Conservation (phyloP, 2,888 invertebrate genomes). For the Campoplex nolae region DNA sequence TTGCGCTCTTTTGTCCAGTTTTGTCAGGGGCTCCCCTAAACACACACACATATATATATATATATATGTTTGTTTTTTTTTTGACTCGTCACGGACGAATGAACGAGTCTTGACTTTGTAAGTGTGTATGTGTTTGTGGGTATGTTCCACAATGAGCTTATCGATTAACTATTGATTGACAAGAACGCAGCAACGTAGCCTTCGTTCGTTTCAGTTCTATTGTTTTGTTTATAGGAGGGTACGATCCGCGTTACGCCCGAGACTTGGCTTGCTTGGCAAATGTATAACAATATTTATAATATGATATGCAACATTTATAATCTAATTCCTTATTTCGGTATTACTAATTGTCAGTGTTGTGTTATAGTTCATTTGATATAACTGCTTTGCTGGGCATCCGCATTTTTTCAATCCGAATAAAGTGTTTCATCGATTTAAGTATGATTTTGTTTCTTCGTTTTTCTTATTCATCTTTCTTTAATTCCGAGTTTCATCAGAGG, state of each 20-base stretch:
- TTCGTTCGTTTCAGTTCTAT: conserved; percentile 40
- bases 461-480: conserved; percentile 21
- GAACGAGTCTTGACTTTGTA: conserved; percentile 27
- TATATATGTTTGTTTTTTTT: not conserved
- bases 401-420: conserved; percentile 59
- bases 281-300: conserved; percentile 84
- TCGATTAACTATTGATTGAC: conserved; percentile 48
- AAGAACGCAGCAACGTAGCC: conserved; percentile 45
- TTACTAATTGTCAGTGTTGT: conserved; percentile 78
- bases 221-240: conserved; percentile 50
- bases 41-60: not conserved
- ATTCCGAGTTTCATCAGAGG: conserved; percentile 8
- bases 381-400: conserved; percentile 83
- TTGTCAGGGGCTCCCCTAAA: not conserved
- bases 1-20: not conserved
- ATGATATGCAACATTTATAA: conserved; percentile 85
- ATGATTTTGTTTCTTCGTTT: conserved; percentile 60
- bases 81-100: conserved; percentile 53
- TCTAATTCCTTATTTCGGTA: conserved; percentile 82
- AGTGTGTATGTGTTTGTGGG: no score
- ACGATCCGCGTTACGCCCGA: conserved; percentile 74
- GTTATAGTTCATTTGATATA: conserved; percentile 49
- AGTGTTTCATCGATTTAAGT: conserved; percentile 12
- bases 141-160: conserved; percentile 29
- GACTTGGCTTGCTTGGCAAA: conserved; percentile 79